Percentiles rank a stretch among this genome's conserved stretches.
phyloP scores from a whole-genome alignment of 2,113 vertebrate genomes.

The Brachyistius frenatus region DNA sequence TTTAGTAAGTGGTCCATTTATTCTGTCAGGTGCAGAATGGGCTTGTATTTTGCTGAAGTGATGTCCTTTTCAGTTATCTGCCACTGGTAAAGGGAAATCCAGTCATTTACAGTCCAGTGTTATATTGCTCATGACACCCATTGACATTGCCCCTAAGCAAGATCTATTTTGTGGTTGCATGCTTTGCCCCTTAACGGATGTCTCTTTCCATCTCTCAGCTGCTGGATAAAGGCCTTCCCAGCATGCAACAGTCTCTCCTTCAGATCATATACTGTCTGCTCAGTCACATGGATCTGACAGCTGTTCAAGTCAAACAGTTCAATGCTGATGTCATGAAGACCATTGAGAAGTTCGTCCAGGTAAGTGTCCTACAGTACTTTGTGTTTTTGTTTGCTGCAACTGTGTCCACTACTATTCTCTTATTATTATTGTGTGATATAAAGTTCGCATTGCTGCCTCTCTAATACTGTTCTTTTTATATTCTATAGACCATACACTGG shows the following conservation, averaged over 20 bases:
- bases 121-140: not conserved
- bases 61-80: not conserved
- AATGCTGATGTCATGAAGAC: constrained; percentile 96
- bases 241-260: constrained; percentile 96
- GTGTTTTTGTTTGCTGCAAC: not conserved
- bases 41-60: constrained; percentile 9
- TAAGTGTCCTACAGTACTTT: constrained; percentile 62
- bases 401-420: too few species aligned
- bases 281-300: constrained; percentile 95
- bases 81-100: not conserved
- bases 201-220: constrained; percentile 81
- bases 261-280: constrained; percentile 98
- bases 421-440: not conserved
- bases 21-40: not conserved
- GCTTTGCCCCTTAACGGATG: constrained; percentile 3
- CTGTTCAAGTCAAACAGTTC: constrained; percentile 94
- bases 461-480: not conserved
- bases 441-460: not conserved
- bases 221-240: constrained; percentile 96
- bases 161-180: not conserved
- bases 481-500: constrained; percentile 93
- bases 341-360: constrained; percentile 98
- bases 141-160: constrained; percentile 1
- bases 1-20: not conserved
- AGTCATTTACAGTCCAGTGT: not conserved